These are phyloP conservation scores for Peromyscus leucopus DNA, from an alignment of 2,113 vertebrate genomes.

Conservation along the genomic window DNA sequence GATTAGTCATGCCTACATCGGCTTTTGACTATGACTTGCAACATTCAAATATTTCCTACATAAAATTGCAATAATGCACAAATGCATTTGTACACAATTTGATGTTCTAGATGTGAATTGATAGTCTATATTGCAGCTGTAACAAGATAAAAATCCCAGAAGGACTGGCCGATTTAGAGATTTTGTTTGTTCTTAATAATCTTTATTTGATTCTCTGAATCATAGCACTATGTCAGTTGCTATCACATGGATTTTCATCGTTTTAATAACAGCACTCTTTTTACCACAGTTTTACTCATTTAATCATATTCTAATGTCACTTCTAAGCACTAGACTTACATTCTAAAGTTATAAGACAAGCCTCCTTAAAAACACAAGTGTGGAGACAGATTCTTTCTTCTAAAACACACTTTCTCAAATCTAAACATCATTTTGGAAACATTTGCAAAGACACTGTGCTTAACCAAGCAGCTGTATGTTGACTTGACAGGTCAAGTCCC, in stretches of 20 bases:
- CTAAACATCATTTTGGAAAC: background rate
- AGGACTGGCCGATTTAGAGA: background rate
- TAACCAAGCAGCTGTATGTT: background rate
- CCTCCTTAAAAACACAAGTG: background rate
- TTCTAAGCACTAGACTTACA: background rate
- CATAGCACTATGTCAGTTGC: background rate
- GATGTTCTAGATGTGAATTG: background rate
- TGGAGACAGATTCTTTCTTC: background rate
- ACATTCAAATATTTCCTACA: background rate
- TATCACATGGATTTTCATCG: background rate
- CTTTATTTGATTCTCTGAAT: background rate
- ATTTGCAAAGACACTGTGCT: background rate
- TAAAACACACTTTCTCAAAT: background rate
- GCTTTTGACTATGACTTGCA: background rate
- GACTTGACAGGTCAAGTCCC: constrained; percentile 21
- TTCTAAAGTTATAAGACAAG: background rate
- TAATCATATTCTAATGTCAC: background rate
- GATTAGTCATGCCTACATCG: background rate
- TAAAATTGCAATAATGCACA: background rate
- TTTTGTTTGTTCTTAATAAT: background rate
- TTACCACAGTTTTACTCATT: background rate
- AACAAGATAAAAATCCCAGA: background rate
- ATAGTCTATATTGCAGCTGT: background rate
- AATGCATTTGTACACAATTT: background rate
- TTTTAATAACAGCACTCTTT: background rate